phyloP scores from a whole-genome alignment of 2,113 vertebrate species.

The Acinonyx jubatus region DNA sequence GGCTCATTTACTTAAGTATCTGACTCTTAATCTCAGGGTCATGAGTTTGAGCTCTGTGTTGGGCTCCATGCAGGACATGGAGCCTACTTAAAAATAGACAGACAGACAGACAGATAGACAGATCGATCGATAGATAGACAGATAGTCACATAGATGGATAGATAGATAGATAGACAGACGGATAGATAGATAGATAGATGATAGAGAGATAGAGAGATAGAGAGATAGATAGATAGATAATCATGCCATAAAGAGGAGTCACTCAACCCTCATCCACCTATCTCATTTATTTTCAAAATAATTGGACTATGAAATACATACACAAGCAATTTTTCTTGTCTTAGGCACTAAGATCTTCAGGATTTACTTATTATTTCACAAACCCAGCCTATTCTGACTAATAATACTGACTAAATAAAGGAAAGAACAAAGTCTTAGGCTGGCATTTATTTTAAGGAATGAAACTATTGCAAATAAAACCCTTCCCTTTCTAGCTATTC shows the following conservation, averaged over 20 bases:
- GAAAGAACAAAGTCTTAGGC: background rate
- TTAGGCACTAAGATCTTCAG: background rate
- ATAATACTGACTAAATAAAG: background rate
- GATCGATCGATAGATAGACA: rapidly evolving
- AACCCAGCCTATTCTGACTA: background rate
- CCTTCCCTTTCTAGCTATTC: background rate
- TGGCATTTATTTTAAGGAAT: background rate
- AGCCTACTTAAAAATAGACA: too few species aligned
- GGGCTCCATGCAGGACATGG: too few species aligned
- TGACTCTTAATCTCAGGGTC: too few species aligned
- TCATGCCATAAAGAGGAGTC: background rate
- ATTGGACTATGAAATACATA: background rate
- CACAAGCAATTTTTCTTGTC: background rate
- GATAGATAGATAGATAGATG: too few species aligned
- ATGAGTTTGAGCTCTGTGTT: too few species aligned
- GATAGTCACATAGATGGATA: too few species aligned
- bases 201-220: rapidly evolving
- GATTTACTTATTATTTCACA: background rate
- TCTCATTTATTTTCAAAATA: background rate
- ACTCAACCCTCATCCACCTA: background rate
- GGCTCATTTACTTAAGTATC: too few species aligned
- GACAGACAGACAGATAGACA: too few species aligned
- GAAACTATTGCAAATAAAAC: background rate
- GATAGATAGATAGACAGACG: too few species aligned
- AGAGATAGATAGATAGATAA: too few species aligned